Conservation (phyloP, 2,888 invertebrate genomes). For the Lasius platythorax region DNA sequence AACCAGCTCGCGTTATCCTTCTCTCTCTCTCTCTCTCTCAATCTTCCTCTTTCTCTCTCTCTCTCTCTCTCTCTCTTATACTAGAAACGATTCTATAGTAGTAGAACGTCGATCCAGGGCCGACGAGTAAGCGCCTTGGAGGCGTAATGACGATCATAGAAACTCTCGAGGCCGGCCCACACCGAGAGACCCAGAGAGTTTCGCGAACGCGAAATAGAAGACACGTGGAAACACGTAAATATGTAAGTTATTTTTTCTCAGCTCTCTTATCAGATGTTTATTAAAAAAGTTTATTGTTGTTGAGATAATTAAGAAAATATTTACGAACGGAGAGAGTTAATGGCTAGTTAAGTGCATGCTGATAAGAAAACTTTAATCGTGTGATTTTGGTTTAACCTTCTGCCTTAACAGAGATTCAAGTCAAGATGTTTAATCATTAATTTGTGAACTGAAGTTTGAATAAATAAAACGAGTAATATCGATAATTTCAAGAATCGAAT, state of each 20-base stretch:
- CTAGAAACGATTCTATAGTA: slow-evolving; percentile 58
- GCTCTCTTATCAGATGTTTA: background rate
- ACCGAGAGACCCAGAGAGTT: slow-evolving; percentile 70
- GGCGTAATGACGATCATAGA: slow-evolving; percentile 83
- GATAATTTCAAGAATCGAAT: background rate
- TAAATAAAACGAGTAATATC: background rate
- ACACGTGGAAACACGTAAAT: slow-evolving; percentile 53
- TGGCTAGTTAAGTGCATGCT: background rate
- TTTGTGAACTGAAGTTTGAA: background rate
- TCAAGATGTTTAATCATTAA: background rate
- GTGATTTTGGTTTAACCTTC: background rate
- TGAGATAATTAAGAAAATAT: background rate
- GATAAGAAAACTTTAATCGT: background rate
- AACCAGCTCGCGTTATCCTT: slow-evolving; percentile 10
- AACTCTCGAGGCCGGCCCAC: slow-evolving; percentile 81
- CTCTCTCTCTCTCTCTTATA: slow-evolving; percentile 42
- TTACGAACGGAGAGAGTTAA: background rate
- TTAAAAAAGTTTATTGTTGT: background rate
- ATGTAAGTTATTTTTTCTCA: slow-evolving; percentile 3
- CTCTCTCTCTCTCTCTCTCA: slow-evolving; percentile 35
- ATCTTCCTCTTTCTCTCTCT: slow-evolving; percentile 64
- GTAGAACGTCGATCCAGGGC: slow-evolving; percentile 78
- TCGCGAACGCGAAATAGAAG: slow-evolving; percentile 69
- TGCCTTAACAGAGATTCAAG: background rate
- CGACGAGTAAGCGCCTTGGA: slow-evolving; percentile 83